These are phyloP conservation scores for Pseudocheirus occidentalis DNA, from an alignment of 2,797 vertebrate genomes.

Conservation along the genomic window DNA sequence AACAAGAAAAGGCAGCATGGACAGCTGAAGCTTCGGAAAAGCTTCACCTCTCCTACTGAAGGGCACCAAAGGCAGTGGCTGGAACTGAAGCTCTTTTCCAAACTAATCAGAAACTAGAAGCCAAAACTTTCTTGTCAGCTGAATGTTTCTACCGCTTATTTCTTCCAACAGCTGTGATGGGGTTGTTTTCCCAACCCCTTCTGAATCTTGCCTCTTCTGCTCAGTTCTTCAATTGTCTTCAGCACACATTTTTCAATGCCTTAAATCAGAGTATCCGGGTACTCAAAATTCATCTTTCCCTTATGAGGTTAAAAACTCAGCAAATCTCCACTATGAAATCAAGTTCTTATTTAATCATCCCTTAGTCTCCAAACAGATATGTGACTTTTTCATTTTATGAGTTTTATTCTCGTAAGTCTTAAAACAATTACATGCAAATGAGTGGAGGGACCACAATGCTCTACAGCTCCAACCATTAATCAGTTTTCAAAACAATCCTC, in stretches of 20 bases:
- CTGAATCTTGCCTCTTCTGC: neutral
- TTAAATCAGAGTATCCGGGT: neutral
- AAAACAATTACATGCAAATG: constrained; percentile 4
- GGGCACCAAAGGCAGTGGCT: neutral
- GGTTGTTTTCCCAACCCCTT: neutral
- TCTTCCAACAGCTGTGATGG: neutral
- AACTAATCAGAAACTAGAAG: neutral
- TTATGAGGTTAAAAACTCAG: neutral
- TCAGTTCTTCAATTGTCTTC: neutral
- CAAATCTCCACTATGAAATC: neutral
- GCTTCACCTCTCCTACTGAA: neutral
- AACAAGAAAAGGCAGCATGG: neutral
- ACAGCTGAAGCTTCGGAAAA: neutral
- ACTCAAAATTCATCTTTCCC: neutral
- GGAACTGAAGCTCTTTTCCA: neutral
- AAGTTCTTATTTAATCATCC: neutral
- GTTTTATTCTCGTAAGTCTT: neutral
- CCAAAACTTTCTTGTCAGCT: neutral
- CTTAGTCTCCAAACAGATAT: neutral
- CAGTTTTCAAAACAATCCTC: neutral
- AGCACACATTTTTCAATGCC: neutral
- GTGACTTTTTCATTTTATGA: neutral
- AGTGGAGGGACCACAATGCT: neutral
- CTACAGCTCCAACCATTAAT: neutral
- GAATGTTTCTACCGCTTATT: neutral